Percentiles rank a stretch among this genome's conserved stretches.
These are phyloP conservation scores for Halcyon leucocephala DNA, from an alignment of 2,797 vertebrate species.

Conservation along the genomic window DNA sequence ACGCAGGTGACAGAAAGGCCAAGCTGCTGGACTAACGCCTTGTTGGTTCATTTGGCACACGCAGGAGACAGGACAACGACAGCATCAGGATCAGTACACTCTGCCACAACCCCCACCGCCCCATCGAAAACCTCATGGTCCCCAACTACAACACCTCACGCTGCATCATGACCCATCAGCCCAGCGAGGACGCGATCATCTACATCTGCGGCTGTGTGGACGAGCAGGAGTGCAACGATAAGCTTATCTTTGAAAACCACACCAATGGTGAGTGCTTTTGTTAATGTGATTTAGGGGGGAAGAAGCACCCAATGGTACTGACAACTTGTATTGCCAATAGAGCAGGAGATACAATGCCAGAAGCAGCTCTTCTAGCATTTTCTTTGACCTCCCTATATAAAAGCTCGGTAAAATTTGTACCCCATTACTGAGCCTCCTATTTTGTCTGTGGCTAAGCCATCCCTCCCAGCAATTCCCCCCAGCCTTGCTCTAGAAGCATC, in stretches of 20 bases:
- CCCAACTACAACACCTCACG: slow-evolving; percentile 84
- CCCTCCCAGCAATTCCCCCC: background rate
- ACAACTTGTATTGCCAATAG: background rate
- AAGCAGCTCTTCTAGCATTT: background rate
- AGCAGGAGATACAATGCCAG: background rate
- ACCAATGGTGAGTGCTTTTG: slow-evolving; percentile 78
- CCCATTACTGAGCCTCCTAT: accelerated
- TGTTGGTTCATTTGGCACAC: accelerated
- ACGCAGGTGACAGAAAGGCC: accelerated
- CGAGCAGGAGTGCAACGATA: slow-evolving; percentile 90
- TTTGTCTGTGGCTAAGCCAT: background rate
- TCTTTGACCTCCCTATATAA: background rate
- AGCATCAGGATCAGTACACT: slow-evolving; percentile 85
- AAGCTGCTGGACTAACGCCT: background rate
- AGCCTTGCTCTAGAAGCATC: background rate
- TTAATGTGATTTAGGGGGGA: accelerated
- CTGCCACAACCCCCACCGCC: slow-evolving; percentile 85
- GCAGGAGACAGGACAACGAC: slow-evolving; percentile 87
- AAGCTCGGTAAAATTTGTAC: background rate
- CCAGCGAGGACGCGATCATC: slow-evolving; percentile 72
- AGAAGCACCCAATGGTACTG: accelerated
- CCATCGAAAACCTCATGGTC: slow-evolving; percentile 85
- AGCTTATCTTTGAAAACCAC: slow-evolving; percentile 87
- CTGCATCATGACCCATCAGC: slow-evolving; percentile 85
- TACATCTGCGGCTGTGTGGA: slow-evolving; percentile 87